These are phyloP conservation scores for Clamator glandarius DNA, from an alignment of 2,797 vertebrate genomes.

Conservation along the genomic window DNA sequence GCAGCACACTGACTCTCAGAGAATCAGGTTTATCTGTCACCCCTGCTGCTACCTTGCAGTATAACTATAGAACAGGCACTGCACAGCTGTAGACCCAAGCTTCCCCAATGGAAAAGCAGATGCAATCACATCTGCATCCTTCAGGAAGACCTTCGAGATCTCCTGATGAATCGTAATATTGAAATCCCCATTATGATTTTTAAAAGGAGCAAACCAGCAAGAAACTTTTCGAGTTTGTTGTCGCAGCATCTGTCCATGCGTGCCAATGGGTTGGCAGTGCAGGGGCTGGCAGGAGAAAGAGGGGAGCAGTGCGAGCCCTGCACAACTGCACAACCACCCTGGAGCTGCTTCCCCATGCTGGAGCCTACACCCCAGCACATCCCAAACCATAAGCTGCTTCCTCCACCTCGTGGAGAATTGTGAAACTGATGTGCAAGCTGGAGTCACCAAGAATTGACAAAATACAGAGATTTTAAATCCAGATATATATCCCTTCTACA, in stretches of 20 bases:
- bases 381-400: background rate
- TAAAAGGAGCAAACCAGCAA: background rate
- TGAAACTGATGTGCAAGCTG: background rate
- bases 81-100: too few relatives aligned
- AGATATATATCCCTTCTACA: background rate
- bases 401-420: slow-evolving; percentile 55
- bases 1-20: background rate
- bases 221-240: background rate
- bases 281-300: too few relatives aligned
- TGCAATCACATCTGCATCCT: accelerated
- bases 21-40: background rate
- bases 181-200: accelerated
- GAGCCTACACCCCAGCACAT: accelerated
- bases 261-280: accelerated
- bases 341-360: accelerated
- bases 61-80: background rate
- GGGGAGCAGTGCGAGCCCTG: background rate
- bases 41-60: accelerated
- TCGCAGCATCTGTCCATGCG: accelerated
- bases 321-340: background rate
- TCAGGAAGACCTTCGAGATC: background rate
- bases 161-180: accelerated
- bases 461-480: background rate
- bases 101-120: background rate
- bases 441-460: accelerated